Percentiles rank a stretch among this genome's conserved stretches.
Conservation (phyloP, 2,888 invertebrate genomes). For the Mactromeris polynyma region DNA sequence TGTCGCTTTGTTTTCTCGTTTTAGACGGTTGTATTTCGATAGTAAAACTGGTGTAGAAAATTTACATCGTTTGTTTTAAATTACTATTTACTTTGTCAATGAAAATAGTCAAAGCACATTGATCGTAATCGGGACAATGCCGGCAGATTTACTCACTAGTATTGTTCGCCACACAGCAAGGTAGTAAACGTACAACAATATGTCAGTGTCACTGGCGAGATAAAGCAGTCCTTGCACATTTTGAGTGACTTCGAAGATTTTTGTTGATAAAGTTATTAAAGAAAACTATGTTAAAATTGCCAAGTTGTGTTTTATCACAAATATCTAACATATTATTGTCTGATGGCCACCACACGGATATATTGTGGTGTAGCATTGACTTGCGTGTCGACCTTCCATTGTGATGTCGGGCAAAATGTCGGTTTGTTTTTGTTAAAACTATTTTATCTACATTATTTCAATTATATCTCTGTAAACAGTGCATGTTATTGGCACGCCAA, state of each 20-base stretch:
- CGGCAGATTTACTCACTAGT: not conserved
- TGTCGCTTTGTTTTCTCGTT: not conserved
- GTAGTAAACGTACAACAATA: not conserved
- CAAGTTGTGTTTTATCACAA: not conserved
- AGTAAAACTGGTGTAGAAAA: not conserved
- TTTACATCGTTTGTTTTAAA: not conserved
- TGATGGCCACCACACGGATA: not conserved
- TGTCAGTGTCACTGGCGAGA: not conserved
- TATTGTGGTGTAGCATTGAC: not conserved
- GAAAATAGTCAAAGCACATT: not conserved
- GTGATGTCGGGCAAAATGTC: not conserved
- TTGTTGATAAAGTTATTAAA: not conserved
- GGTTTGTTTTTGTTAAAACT: not conserved
- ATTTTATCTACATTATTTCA: not conserved
- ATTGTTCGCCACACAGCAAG: not conserved
- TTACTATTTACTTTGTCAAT: not conserved
- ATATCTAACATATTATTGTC: not conserved
- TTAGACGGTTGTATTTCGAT: constrained; percentile 1
- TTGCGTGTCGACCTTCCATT: not conserved
- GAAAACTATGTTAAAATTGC: not conserved
- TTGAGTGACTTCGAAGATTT: not conserved
- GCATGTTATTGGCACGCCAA: not conserved
- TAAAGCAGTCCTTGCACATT: not conserved
- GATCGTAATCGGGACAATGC: not conserved
- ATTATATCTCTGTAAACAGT: not conserved